Evolutionary conservation across 2,113 vertebrate species (phyloP).

Genomic region (Hippocampus abdominalis): DNA sequence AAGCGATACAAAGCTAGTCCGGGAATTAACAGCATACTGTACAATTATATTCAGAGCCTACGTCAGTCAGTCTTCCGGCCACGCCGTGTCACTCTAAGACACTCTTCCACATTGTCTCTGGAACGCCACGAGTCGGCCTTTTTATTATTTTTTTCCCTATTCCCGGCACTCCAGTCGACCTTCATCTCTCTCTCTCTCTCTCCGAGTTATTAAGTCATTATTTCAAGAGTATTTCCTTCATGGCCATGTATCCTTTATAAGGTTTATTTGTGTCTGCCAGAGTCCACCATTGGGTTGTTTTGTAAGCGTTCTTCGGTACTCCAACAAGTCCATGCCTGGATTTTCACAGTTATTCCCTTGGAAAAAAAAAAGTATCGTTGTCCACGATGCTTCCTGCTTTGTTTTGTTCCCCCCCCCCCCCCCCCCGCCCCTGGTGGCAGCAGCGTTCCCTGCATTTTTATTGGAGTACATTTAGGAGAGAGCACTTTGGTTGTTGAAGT

Average conservation of each 20-base stretch:
- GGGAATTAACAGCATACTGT: conserved; percentile 75
- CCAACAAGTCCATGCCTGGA: conserved; percentile 49
- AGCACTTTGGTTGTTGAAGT: conserved; percentile 80
- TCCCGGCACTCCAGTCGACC: conserved; percentile 37
- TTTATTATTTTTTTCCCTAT: conserved; percentile 60
- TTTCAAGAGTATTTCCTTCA: conserved; percentile 62
- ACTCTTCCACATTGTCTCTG: conserved; percentile 64
- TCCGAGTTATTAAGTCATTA: conserved; percentile 38
- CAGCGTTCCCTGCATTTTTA: conserved; percentile 56
- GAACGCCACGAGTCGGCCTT: conserved; percentile 58
- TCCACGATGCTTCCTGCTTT: conserved; percentile 53
- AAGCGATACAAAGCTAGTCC: conserved; percentile 80
- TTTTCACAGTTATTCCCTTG: conserved; percentile 68
- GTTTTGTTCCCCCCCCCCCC: conserved; percentile 53
- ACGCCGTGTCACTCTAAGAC: conserved; percentile 75
- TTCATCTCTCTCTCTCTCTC: conserved; percentile 49
- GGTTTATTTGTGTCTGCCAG: conserved; percentile 55
- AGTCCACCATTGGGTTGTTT: conserved; percentile 50
- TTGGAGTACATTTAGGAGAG: conserved; percentile 74
- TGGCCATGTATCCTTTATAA: conserved; percentile 68
- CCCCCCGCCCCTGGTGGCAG: conserved; percentile 55
- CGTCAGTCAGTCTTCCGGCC: conserved; percentile 76
- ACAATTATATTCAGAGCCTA: conserved; percentile 72
- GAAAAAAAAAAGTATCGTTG: conserved; percentile 68
- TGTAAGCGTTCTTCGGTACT: conserved; percentile 22